Percentiles rank a stretch among this genome's conserved stretches.
These are phyloP conservation scores for Linyphia triangularis DNA, from an alignment of 2,888 invertebrate genomes.

Conservation along the genomic window DNA sequence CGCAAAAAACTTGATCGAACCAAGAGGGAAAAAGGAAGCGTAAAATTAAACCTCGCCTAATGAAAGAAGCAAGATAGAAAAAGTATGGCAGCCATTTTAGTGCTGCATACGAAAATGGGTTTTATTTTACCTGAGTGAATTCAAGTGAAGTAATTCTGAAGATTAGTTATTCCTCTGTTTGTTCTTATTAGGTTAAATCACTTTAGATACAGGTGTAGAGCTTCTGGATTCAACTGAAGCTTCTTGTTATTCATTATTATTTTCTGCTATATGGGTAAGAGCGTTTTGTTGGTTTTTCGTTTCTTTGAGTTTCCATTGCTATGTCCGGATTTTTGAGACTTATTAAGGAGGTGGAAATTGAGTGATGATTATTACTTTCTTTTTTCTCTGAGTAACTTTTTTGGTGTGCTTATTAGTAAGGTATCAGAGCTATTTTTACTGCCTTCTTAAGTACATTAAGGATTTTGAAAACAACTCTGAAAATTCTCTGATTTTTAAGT, in stretches of 20 bases:
- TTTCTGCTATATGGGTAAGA: not conserved
- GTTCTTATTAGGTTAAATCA: constrained; percentile 50
- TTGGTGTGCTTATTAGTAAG: no score
- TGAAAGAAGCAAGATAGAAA: constrained; percentile 25
- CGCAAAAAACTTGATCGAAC: constrained; percentile 2
- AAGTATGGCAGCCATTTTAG: not conserved
- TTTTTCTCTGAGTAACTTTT: no score
- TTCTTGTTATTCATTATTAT: not conserved
- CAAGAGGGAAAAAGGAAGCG: not conserved
- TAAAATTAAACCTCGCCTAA: constrained; percentile 49
- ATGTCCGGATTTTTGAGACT: constrained; percentile 4
- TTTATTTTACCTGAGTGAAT: constrained; percentile 52
- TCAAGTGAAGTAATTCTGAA: constrained; percentile 48
- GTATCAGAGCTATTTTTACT: no score
- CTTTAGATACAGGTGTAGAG: constrained; percentile 23
- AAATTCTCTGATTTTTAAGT: not conserved
- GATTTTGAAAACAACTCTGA: no score
- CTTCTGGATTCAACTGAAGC: not conserved
- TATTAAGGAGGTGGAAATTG: constrained; percentile 22
- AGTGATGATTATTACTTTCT: constrained; percentile 35
- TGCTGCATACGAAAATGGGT: constrained; percentile 22
- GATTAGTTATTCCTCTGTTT: constrained; percentile 45
- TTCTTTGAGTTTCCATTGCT: no score
- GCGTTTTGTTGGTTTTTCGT: not conserved
- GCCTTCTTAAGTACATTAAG: no score